Evolutionary conservation across 2,888 invertebrate genomes (phyloP), one percentile per base, ranked within the genome.

Genomic region (Apomyelois bistriatella): DNA sequence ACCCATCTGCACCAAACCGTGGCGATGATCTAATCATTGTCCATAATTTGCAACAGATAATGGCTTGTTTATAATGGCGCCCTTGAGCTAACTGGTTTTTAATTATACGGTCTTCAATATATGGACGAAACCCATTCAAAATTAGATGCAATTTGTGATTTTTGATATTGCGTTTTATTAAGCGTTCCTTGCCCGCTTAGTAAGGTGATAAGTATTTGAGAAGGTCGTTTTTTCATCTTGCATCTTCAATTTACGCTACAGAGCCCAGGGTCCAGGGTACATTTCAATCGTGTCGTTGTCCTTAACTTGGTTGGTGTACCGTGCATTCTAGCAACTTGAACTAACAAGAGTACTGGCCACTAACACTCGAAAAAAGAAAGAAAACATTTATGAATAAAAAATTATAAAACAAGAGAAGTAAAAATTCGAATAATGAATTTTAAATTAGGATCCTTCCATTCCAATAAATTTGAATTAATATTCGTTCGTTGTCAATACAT

Each of bases 1-100:
- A 22, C 36, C 35, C 9, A 17, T 8, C 17, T n/a, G n/a, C 30
- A 13, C n/a, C n/a, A 16, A 47, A 41, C n/a, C 28, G 35, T 13
- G 22, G 15, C 17, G 53, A 48, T 53, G 53, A 53, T 53, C 48
- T 53, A 53, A 48, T 48, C 48, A 12, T 15, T 22, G 38, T 7
- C 48, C 42, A 48, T 41, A 42, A 53, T 13, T 12, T 30, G 41
- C 42, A 6, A 48, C 17, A 16, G 17, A 22, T 53, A 48, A 47
- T 53, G 5, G 47, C 16, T 13, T 32, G 30, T 32, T 32, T 30
- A n/a, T 30, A 47, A 41, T 41, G 47, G 47, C 17, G 35, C 41
- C 40, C 46, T 54, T 50, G 54, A 43, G 35, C 13, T 40, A 35
- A 48, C 48, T 48, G 36, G 36, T 36, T 36, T 47, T 47, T 47